Percentiles rank a stretch among this genome's conserved stretches.
phyloP scores from a whole-genome alignment of 2,888 invertebrate species.

The Lycaena phlaeas region DNA sequence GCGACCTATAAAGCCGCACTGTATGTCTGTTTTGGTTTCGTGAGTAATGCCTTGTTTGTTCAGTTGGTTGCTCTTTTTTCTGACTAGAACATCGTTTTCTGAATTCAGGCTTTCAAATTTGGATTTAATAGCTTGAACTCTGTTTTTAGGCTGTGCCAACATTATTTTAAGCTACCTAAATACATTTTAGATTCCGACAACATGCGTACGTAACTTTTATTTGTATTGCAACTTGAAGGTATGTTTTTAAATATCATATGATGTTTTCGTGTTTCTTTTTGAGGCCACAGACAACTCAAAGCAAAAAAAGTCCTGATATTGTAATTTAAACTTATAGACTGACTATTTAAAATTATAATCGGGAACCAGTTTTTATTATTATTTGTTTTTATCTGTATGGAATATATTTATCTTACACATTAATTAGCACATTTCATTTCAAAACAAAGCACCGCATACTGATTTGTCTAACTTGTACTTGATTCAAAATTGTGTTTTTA shows the following conservation, averaged over 20 bases:
- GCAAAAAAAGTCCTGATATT: neutral
- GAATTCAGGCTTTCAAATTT: conserved; percentile 73
- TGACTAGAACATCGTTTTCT: conserved; percentile 34
- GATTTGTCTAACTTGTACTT: neutral
- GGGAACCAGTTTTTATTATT: too few relatives aligned
- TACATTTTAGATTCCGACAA: conserved; percentile 35
- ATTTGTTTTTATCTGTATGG: neutral
- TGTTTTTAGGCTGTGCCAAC: conserved; percentile 60
- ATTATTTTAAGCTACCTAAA: conserved; percentile 46
- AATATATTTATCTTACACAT: conserved; percentile 1
- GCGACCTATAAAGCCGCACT: neutral
- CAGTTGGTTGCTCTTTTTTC: conserved; percentile 13
- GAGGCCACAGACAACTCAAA: too few relatives aligned
- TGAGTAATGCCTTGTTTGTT: conserved; percentile 10
- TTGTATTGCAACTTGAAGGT: conserved; percentile 13
- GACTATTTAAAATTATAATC: too few relatives aligned
- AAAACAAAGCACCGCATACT: conserved; percentile 2
- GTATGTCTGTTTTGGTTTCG: neutral
- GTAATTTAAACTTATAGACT: neutral
- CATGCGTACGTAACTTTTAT: conserved; percentile 12
- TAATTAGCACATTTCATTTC: neutral
- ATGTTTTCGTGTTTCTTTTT: too few relatives aligned
- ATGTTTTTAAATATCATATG: conserved; percentile 12
- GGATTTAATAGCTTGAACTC: conserved; percentile 77
- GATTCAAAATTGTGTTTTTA: neutral